phyloP scores from a whole-genome alignment of 2,113 vertebrate species.

The Tichodroma muraria region DNA sequence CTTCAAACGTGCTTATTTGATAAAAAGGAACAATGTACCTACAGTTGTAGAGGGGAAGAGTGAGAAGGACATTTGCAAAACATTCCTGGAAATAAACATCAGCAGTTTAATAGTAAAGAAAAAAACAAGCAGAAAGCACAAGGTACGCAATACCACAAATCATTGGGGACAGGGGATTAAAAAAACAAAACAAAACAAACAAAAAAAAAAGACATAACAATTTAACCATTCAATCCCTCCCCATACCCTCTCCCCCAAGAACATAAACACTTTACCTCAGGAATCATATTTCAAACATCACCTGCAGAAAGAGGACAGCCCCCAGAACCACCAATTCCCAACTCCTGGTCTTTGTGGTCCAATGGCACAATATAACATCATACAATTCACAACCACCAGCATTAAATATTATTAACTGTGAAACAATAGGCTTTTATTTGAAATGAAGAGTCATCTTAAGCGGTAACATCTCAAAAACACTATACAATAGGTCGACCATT shows the following conservation, averaged over 20 bases:
- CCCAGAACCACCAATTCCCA: conserved; percentile 62
- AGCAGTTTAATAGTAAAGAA: conserved; percentile 81
- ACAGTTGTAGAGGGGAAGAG: conserved; percentile 89
- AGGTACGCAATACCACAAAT: conserved; percentile 59
- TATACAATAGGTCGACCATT: conserved; percentile 67
- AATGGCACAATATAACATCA: conserved; percentile 47
- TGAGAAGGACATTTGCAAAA: conserved; percentile 87
- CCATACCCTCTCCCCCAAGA: conserved; percentile 54
- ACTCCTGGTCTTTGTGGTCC: conserved; percentile 60
- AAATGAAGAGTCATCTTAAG: conserved; percentile 66
- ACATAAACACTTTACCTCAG: conserved; percentile 75
- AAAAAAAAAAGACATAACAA: neutral
- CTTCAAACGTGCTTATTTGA: conserved; percentile 83
- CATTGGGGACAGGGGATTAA: neutral
- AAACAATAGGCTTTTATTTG: conserved; percentile 72
- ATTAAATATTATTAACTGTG: conserved; percentile 66
- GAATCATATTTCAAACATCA: conserved; percentile 74
- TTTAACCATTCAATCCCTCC: conserved; percentile 49
- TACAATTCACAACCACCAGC: conserved; percentile 67
- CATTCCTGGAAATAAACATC: conserved; percentile 91
- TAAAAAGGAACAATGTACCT: conserved; percentile 91
- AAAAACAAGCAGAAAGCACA: conserved; percentile 65
- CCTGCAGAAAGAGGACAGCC: conserved; percentile 68
- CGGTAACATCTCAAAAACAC: conserved; percentile 69
- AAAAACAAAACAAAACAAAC: too few species aligned